These are phyloP conservation scores for Nymphicus hollandicus DNA, from an alignment of 2,113 vertebrate species.

Conservation along the genomic window DNA sequence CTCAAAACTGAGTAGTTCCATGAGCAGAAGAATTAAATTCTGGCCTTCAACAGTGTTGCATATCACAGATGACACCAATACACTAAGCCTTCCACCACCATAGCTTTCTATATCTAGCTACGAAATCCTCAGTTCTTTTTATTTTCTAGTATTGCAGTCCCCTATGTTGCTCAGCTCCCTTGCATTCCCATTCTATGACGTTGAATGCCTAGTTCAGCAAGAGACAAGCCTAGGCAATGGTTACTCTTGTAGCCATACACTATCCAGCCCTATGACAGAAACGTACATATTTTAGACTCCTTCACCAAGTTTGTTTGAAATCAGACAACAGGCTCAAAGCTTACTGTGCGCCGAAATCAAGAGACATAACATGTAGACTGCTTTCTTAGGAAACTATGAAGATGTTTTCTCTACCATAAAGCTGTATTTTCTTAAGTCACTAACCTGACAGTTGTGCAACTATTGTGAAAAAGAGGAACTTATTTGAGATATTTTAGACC, in stretches of 20 bases:
- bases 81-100: neutral
- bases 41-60: neutral
- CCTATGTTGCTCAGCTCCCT: neutral
- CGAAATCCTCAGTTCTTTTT: neutral
- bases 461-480: neutral
- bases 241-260: neutral
- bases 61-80: neutral
- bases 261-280: neutral
- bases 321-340: neutral
- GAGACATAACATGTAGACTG: neutral
- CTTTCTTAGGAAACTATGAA: neutral
- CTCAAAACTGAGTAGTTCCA: neutral
- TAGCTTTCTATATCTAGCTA: neutral
- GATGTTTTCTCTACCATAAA: neutral
- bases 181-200: neutral
- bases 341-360: neutral
- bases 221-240: neutral
- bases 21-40: neutral
- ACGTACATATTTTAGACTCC: neutral
- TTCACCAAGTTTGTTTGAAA: neutral
- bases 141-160: neutral
- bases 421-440: neutral
- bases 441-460: neutral
- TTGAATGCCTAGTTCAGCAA: neutral
- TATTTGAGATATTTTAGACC: neutral